Percentiles rank a stretch among this genome's conserved stretches.
These are phyloP conservation scores for Butastur rufipennis DNA, from an alignment of 2,113 vertebrate genomes.

Conservation along the genomic window DNA sequence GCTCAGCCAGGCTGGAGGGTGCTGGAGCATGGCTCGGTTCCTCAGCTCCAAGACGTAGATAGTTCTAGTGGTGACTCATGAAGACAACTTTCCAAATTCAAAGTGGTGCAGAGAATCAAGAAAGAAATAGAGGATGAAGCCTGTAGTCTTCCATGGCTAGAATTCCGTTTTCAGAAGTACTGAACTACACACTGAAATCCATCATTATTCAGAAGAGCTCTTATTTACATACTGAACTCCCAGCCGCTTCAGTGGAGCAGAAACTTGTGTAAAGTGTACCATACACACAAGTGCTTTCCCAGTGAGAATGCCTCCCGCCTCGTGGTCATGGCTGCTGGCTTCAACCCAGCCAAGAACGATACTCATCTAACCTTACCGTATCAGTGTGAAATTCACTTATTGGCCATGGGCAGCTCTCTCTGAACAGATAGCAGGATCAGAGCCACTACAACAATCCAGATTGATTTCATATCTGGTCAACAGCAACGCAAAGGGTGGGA, in stretches of 20 bases:
- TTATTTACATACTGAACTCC: not conserved
- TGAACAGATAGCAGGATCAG: not conserved
- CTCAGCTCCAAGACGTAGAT: not conserved
- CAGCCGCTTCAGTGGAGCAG: not conserved
- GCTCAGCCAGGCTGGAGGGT: not conserved
- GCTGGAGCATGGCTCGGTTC: not conserved
- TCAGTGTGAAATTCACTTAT: not conserved
- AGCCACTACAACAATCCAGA: not conserved
- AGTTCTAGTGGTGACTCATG: not conserved
- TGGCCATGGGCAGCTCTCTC: not conserved
- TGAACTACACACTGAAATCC: not conserved
- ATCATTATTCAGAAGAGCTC: not conserved
- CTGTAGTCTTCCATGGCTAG: not conserved
- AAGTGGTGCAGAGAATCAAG: not conserved
- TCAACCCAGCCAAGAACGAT: not conserved
- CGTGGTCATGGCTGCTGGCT: not conserved
- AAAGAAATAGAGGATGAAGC: not conserved
- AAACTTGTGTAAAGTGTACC: not conserved
- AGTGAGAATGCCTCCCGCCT: not conserved
- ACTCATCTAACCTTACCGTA: not conserved
- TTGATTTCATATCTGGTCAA: not conserved
- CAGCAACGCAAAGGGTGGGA: not conserved
- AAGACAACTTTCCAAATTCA: not conserved
- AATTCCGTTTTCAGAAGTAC: not conserved
- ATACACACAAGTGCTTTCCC: not conserved